Conservation (phyloP, 2,113 vertebrate genomes). For the Amblyornis subalaris region DNA sequence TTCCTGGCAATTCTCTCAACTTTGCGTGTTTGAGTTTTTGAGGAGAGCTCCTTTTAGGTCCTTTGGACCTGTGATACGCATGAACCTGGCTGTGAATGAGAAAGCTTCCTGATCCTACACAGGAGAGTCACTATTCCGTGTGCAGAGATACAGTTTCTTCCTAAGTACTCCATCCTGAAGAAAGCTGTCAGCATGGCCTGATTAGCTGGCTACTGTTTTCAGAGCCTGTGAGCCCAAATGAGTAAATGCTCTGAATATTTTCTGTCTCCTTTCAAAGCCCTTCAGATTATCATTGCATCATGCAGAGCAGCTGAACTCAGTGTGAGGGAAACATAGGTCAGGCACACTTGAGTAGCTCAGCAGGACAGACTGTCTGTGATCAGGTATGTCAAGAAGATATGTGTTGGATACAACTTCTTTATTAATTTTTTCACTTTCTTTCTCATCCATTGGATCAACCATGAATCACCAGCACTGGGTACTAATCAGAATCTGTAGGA, state of each 20-base stretch:
- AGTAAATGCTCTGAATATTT: background rate
- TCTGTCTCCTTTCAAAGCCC: background rate
- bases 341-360: background rate
- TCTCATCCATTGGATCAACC: background rate
- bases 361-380: background rate
- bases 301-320: background rate
- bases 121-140: background rate
- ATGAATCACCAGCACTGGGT: background rate
- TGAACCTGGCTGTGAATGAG: background rate
- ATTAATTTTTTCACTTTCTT: background rate
- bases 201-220: background rate
- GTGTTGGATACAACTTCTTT: background rate
- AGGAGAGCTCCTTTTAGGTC: background rate
- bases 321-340: background rate
- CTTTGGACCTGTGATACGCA: background rate
- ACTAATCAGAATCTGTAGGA: constrained; percentile 4
- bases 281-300: background rate
- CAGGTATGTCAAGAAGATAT: background rate
- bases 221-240: background rate
- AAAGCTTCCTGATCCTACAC: background rate
- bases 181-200: background rate
- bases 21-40: background rate
- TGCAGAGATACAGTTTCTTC: background rate
- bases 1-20: background rate
- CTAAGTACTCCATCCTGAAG: background rate